Conservation (phyloP, 1,140 invertebrate species). For the Eupeodes corollae region DNA sequence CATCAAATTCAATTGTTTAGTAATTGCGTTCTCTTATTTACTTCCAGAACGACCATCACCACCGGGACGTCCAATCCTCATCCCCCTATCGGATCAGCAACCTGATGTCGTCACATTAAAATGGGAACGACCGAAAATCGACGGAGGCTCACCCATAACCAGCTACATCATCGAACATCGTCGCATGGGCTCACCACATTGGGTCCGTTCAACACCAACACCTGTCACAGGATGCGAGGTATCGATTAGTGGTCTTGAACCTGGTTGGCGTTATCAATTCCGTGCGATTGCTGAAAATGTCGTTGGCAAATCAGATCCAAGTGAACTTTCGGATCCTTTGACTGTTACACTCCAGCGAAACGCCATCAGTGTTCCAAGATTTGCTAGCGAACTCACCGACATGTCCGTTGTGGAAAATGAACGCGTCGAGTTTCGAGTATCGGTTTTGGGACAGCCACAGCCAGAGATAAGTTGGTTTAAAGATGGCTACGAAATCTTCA, state of each 20-base stretch:
- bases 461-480: constrained; percentile 91
- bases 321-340: constrained; percentile 64
- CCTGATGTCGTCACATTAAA: constrained; percentile 76
- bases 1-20: no score
- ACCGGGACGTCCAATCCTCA: constrained; percentile 64
- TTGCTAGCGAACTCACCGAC: constrained; percentile 54
- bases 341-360: constrained; percentile 60
- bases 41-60: constrained; percentile 57
- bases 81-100: constrained; percentile 53
- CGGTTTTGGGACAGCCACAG: constrained; percentile 66
- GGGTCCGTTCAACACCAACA: constrained; percentile 61
- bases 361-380: constrained; percentile 52
- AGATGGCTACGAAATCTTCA: constrained; percentile 75
- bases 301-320: constrained; percentile 65
- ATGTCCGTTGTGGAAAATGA: constrained; percentile 62
- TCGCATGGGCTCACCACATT: constrained; percentile 59
- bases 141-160: constrained; percentile 81
- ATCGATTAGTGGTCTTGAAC: constrained; percentile 63
- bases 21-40: no score
- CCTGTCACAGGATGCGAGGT: constrained; percentile 58
- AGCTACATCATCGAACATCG: constrained; percentile 74
- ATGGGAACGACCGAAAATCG: constrained; percentile 68
- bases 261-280: constrained; percentile 81
- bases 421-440: constrained; percentile 70
- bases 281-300: constrained; percentile 78